These are phyloP conservation scores for Anneissia japonica DNA, from an alignment of 35 echinoderm and acorn worm species.

Conservation along the genomic window DNA sequence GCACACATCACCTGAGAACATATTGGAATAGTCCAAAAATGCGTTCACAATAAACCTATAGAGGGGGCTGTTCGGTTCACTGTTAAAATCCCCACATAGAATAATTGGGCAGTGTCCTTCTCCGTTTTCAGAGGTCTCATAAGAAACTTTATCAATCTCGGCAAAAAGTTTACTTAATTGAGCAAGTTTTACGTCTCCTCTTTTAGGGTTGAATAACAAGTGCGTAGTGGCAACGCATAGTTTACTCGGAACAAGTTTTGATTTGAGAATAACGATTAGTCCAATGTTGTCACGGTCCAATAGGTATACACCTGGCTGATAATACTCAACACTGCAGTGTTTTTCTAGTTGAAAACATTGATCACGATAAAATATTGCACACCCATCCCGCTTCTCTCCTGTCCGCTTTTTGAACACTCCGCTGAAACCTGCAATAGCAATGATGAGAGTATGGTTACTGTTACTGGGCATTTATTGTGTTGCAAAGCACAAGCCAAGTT, in stretches of 20 bases:
- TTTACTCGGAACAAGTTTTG: conserved; percentile 9
- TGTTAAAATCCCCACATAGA: conserved; percentile 95
- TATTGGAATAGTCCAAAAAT: conserved; percentile 27
- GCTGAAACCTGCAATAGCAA: conserved; percentile 58
- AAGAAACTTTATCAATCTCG: conserved; percentile 72
- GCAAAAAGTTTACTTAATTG: conserved; percentile 79
- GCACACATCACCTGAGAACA: conserved; percentile 52
- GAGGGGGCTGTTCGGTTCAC: conserved; percentile 56
- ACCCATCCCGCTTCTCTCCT: conserved; percentile 79
- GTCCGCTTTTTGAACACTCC: conserved; percentile 75
- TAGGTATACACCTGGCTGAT: conserved; percentile 15
- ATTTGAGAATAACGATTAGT: conserved; percentile 45
- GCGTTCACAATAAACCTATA: conserved; percentile 59
- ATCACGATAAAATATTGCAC: conserved; percentile 75
- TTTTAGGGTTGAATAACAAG: conserved; percentile 80
- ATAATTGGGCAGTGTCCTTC: conserved; percentile 50
- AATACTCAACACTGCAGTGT: conserved; percentile 35
- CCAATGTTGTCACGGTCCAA: conserved; percentile 93
- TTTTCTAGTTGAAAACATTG: conserved; percentile 21
- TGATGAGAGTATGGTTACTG: not conserved
- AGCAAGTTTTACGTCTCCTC: conserved; percentile 91
- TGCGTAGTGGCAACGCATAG: conserved; percentile 92
- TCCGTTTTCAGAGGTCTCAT: not conserved
- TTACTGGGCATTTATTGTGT: not conserved
- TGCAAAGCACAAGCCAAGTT: not conserved